Evolutionary conservation across 2,888 invertebrate genomes (phyloP), one percentile per base, ranked within the genome.

Genomic region (Lepidochrysops patricia): DNA sequence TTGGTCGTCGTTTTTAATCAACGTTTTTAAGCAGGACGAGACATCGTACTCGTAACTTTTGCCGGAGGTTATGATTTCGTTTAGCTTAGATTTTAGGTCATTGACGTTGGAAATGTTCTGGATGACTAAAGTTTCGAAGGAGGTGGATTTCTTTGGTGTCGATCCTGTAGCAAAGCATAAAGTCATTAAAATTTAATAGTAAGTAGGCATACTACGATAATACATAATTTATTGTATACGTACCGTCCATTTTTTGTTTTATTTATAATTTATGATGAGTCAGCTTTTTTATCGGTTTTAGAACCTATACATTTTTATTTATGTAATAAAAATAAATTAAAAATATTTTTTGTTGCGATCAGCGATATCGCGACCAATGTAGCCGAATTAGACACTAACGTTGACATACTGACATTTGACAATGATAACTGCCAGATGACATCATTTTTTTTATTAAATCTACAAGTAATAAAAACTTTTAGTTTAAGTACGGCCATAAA

Each of bases 1-100:
- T 64, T 78, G 79, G 65, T 90, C 89, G 57, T 83, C 86, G 66
- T 72, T 80, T 25, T 70, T 76, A 48, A 91, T 66, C 64, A 91
- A 74, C 1, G 78, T 72, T 70, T 82, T 82, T 25, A 91, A 70
- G 64, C 88, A 80, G 2, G 83, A 72, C 7, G 83, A 82, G 62
- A 90, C 83, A 67, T 87, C 83, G 64, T 82, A 82, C 70, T 89
- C 82, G 60, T 90, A 87, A 66, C 84, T 80, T 73, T 83, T 82
- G 27, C 87, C 89, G 59, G 77, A 72, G 63, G 74, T 70, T 63
- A 90, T 85, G 59, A 91, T 88, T 57, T 81, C 79, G 60, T 81
- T 81, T 34, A 91, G 74, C 76, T 84, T 87, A 35, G 74, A 70
- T 67, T 88, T 89, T 61, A 91, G 80, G 65, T 88, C 86, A 58